Base-by-base conservation (phyloP, 2,797 vertebrate genomes). In the Arrhamphus sclerolepis region DNA sequence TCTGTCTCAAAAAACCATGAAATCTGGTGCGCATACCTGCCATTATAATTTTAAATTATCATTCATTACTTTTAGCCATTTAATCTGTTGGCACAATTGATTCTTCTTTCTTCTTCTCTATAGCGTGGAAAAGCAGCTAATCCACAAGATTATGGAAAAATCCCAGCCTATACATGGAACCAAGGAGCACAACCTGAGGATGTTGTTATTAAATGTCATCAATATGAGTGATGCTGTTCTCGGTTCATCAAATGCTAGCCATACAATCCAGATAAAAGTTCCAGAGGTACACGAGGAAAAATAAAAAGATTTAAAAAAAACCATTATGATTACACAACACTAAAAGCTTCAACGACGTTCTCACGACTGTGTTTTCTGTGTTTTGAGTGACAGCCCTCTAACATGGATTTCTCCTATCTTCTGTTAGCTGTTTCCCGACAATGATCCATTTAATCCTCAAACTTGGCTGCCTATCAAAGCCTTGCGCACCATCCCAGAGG, bases 231-330 rank as follows among this genome's bases (percentile, higher is more conserved):
- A 56, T 1, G 13, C 40, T 4, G 0, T 5, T 1, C 40, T 46
- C 1, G 40, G 0, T 14, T 6, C n/a, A 1, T 0, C n/a, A 19
- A 2, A 0, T 31, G 7, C 0, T 3, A 1, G 18, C 2, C 0
- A 1, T 14, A 52, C 0, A 9, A 57, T 86, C 11, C 16, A 24
- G 7, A 2, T 75, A 4, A 1, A 50, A 14, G 43, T n/a, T 31
- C 81, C 84, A 26, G 54, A 79, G 87, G 87, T 88, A 72, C n/a
- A 17, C 19, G 24, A 26, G 24, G 6, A 26, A 26, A 26, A 6
- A 6, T 26, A 6, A 2, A 6, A 26, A 26, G 24, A 26, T 2
- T 3, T 2, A 26, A 26, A 26, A 26, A 26, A 3, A 6, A 3
- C 6, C 3, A 26, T 26, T 10, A 3, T 31, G 29, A 10, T 7